Percentiles rank a stretch among this genome's conserved stretches.
phyloP scores from a whole-genome alignment of 2,888 invertebrate species.

The Nephrotoma appendiculata region DNA sequence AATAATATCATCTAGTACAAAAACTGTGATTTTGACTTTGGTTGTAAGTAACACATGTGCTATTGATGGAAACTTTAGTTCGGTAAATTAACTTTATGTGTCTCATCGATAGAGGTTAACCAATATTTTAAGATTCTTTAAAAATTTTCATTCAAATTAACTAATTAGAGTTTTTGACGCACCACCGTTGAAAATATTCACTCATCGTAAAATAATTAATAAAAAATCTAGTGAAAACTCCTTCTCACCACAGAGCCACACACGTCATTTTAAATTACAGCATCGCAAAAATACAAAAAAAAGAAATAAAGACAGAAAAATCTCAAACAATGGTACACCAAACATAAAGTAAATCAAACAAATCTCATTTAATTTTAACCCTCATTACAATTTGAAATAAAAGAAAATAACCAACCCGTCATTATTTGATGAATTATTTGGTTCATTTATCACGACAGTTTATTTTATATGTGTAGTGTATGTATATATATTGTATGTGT shows the following conservation, averaged over 20 bases:
- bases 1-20: too few species aligned
- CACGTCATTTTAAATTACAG: background rate
- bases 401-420: constrained; percentile 31
- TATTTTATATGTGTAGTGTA: background rate
- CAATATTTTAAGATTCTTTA: too few species aligned
- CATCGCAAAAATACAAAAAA: background rate
- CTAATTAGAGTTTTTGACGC: too few species aligned
- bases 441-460: constrained; percentile 35
- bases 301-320: background rate
- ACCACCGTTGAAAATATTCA: too few species aligned
- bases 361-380: background rate
- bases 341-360: background rate
- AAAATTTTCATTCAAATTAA: too few species aligned
- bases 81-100: too few species aligned
- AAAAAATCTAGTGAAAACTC: too few species aligned
- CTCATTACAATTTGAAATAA: background rate
- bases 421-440: constrained; percentile 36
- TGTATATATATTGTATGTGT: background rate
- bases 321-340: background rate
- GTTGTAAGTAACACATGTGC: too few species aligned
- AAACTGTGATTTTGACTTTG: too few species aligned
- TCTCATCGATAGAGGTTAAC: too few species aligned
- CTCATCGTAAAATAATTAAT: too few species aligned
- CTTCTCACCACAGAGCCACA: background rate
- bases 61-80: too few species aligned